A percentile compares a stretch with the other conserved stretches of the same genome.
Evolutionary conservation across 2,113 vertebrate species (phyloP).

Genomic region (Marcusenius ussheri): DNA sequence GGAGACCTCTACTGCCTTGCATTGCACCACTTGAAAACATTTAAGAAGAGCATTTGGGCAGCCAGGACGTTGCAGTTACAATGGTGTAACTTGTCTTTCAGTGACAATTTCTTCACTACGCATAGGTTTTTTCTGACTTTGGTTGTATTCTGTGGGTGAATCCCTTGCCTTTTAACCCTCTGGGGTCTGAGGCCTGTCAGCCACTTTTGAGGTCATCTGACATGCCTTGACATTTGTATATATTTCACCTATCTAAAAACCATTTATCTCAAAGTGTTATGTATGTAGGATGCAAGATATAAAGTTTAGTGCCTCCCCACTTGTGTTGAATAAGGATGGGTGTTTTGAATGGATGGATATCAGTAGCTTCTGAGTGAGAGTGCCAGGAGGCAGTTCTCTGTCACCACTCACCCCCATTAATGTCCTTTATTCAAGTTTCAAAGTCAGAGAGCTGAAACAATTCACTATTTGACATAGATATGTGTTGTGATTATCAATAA

Average conservation of each 20-base stretch:
- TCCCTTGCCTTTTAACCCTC: background rate
- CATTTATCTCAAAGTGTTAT: no score
- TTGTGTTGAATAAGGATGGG: background rate
- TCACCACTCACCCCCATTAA: background rate
- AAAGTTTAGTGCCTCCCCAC: background rate
- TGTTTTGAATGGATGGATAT: background rate
- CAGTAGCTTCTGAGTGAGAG: background rate
- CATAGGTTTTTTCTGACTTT: background rate
- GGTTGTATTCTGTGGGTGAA: background rate
- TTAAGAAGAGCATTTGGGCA: background rate
- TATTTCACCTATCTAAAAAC: no score
- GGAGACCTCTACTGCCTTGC: background rate
- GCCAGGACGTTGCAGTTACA: background rate
- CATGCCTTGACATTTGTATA: no score
- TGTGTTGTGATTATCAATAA: background rate
- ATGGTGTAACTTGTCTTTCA: background rate
- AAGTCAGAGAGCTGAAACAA: background rate
- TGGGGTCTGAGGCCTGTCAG: no score
- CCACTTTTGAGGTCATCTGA: no score
- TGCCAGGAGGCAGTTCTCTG: background rate
- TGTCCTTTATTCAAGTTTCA: background rate
- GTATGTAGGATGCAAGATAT: background rate
- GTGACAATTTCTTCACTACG: background rate
- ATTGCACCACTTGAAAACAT: background rate
- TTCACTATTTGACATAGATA: background rate